Base-by-base conservation (phyloP, 2,797 vertebrate species). In the Anabacerthia variegaticeps region DNA sequence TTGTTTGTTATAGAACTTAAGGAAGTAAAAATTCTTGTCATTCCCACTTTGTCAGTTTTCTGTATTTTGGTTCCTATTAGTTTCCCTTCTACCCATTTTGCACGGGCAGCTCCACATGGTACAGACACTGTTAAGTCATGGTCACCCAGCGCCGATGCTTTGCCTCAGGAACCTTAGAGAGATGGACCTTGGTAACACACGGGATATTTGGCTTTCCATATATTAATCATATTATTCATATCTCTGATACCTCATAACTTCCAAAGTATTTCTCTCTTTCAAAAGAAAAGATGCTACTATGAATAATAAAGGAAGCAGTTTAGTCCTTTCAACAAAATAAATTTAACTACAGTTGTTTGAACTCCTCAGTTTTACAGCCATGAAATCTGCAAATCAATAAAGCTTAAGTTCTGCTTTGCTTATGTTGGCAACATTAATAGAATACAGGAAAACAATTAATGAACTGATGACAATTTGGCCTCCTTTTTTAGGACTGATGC, bases 1-100 rank as follows among this genome's bases (percentile, higher is more conserved):
- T 88, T 98, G 97, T 93, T 99, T 99, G 98, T 99, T 99, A 96
- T 98, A 99, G 96, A 98, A 99, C 99, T 99, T 99, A 9, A 99
- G 96, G 87, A 99, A 98, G 93, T 99, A 99, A 5, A 98, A 98
- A 95, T 99, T 98, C 99, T 98, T 0, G 98, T 99, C 16, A 99
- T 98, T 96, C 98, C 97, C 83, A 99, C 99, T 98, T 99, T 99
- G 19, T 98, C 98, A 5, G 98, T 99, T 96, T 98, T 99, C 22
- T 43, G 84, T 98, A 99, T 99, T 92, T 99, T 99, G 69, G 99
- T 99, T 67, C 99, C 99, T 49, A 99, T 98, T 7, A 99, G 99
- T 97, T 97, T 98, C 61, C 99, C 99, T 44, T 99, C 98, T 59
- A 99, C 95, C 99, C 98, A 99, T 94, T 98, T 99, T 32, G 99